phyloP scores from a whole-genome alignment of 2,113 vertebrate genomes.

The Oryzias javanicus region DNA sequence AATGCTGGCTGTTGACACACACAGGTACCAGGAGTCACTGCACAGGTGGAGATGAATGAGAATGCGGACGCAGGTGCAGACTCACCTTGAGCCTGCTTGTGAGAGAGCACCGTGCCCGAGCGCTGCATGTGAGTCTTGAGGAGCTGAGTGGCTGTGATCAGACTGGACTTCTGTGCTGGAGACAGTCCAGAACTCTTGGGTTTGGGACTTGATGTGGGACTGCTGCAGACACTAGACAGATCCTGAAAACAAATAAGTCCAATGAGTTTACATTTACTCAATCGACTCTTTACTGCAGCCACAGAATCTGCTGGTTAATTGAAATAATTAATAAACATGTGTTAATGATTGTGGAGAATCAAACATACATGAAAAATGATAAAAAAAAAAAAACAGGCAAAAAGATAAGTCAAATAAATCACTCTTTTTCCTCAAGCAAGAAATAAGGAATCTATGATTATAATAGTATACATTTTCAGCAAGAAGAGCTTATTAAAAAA shows the following conservation, averaged over 20 bases:
- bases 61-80: neutral
- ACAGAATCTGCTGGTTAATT: no score
- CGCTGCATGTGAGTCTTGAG: slow-evolving; percentile 90
- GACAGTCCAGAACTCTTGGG: slow-evolving; percentile 83
- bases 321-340: no score
- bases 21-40: slow-evolving; percentile 2
- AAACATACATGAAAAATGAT: no score
- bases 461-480: no score
- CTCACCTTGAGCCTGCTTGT: slow-evolving; percentile 94
- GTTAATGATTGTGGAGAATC: no score
- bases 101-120: slow-evolving; percentile 82
- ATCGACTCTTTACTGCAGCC: neutral
- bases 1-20: slow-evolving; percentile 16
- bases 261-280: slow-evolving; percentile 8
- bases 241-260: slow-evolving; percentile 73
- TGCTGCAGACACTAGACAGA: slow-evolving; percentile 94
- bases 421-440: no score
- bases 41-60: neutral
- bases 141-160: slow-evolving; percentile 82
- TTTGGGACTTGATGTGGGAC: slow-evolving; percentile 95
- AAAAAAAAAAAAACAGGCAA: no score
- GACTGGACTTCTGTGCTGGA: slow-evolving; percentile 86
- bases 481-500: no score
- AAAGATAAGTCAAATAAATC: no score
- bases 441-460: no score